phyloP scores from a whole-genome alignment of 2,888 invertebrate species.

The Ditylenchus weischeri region DNA sequence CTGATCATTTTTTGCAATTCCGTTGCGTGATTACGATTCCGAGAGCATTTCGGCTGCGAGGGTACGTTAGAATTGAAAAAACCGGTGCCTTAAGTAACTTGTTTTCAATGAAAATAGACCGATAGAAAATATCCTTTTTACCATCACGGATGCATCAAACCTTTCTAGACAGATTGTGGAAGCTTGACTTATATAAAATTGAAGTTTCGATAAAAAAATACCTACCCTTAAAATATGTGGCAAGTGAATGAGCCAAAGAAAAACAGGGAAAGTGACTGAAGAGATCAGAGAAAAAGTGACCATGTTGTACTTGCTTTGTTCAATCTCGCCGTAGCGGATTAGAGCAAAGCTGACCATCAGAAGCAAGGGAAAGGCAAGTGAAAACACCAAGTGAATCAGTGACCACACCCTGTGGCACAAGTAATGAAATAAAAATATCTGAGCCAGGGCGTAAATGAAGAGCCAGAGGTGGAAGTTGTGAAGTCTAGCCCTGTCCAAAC shows the following conservation, averaged over 20 bases:
- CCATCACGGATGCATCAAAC: too few species aligned
- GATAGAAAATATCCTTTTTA: too few species aligned
- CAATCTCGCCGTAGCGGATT: constrained; percentile 37
- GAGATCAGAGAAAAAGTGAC: constrained; percentile 49
- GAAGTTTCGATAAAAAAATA: not conserved
- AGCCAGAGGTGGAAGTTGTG: constrained; percentile 57
- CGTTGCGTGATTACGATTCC: too few species aligned
- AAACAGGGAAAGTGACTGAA: constrained; percentile 48
- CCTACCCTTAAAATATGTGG: constrained; percentile 48
- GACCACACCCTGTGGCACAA: constrained; percentile 42
- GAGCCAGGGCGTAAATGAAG: constrained; percentile 49
- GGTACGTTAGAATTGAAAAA: too few species aligned
- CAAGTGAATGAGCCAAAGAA: constrained; percentile 54
- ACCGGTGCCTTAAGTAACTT: too few species aligned
- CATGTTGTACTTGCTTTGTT: constrained; percentile 31
- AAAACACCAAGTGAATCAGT: constrained; percentile 34
- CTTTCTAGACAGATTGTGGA: too few species aligned
- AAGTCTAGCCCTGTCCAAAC: constrained; percentile 52
- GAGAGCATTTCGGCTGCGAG: too few species aligned
- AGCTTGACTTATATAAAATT: too few species aligned
- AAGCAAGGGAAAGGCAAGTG: constrained; percentile 34
- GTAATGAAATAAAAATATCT: constrained; percentile 54
- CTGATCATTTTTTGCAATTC: too few species aligned
- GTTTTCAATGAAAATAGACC: too few species aligned
- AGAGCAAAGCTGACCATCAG: constrained; percentile 38